Evolutionary conservation across 1,140 invertebrate genomes (phyloP), one percentile per base, ranked within the genome.

Genomic region (Panonychus citri): DNA sequence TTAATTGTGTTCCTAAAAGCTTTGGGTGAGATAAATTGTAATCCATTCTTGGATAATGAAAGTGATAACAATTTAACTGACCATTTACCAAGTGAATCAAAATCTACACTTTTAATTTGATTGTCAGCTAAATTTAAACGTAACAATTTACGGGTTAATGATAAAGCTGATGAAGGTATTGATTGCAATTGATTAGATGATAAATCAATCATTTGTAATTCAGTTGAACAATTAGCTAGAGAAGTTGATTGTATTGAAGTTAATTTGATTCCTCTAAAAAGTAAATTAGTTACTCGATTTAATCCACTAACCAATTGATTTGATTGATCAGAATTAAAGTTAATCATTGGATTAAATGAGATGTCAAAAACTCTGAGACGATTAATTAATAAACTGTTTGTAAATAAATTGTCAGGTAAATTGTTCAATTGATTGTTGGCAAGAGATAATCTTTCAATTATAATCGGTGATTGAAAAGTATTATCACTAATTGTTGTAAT

Each of bases 71-170:
- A 70, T 63, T 78, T 79, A 26, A 75, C 74, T 15, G 80, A 82
- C 84, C 85, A 88, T n/a, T 76, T 74, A 25, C 66, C 64, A 63
- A 88, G 86, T 64, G 85, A 81, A 39, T 77, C 77, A 13, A 78
- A 74, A 48, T 76, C 73, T 52, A 90, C 76, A 62, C 81, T 76
- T 27, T 75, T 74, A 62, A 90, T 86, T 60, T 77, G 77, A 66
- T 90, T 90, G 65, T 88, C 86, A 28, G 82, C 84, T 56, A 88
- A 75, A 69, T 88, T 87, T 49, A 90, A 73, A 68, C 87, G 84
- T 15, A 81, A 73, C 43, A 90, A 70, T 57, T 74, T 76, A 5
- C 76, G 76, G 62, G 82, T 79, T 64, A 78, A 75, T 61, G 73
- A 73, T 24, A 90, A 66, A 0, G 78, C 74, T 27, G 76, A 66